Percentiles rank a stretch among this genome's conserved stretches.
Conservation (phyloP, 30 jellyfish, hydroid and myxozoan genomes). For the Pseudorhiza aurosa region DNA sequence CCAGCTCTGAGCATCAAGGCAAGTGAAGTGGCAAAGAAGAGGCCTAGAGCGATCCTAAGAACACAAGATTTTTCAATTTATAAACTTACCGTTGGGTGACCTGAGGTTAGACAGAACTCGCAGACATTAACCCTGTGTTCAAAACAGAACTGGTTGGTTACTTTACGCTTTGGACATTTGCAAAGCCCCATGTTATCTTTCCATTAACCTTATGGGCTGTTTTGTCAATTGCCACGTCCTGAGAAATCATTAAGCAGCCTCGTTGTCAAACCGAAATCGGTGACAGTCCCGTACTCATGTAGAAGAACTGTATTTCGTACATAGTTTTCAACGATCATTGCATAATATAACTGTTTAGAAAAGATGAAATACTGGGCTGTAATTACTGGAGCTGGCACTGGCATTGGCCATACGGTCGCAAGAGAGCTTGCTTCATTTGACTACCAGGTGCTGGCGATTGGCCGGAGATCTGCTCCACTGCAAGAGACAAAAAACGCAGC, state of each 20-base stretch:
- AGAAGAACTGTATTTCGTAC: no score
- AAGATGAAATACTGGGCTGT: constrained; percentile 50
- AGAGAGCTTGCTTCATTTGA: constrained; percentile 30
- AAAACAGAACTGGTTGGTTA: constrained; percentile 96
- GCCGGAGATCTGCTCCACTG: constrained; percentile 37
- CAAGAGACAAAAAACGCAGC: constrained; percentile 6
- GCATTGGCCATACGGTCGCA: constrained; percentile 53
- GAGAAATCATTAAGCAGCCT: not conserved
- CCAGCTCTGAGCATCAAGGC: no score
- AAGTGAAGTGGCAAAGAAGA: no score
- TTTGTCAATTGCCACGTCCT: constrained; percentile 4
- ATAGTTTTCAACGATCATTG: no score
- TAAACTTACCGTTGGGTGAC: constrained; percentile 83
- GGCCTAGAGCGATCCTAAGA: no score
- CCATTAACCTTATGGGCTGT: not conserved
- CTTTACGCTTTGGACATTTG: constrained; percentile 93
- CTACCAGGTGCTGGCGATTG: constrained; percentile 36
- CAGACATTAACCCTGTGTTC: constrained; percentile 98
- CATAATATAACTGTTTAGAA: not conserved
- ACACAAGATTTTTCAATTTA: no score
- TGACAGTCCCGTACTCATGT: no score
- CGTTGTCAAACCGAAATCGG: not conserved
- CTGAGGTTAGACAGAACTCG: constrained; percentile 86
- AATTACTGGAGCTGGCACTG: constrained; percentile 68
- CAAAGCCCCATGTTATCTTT: constrained; percentile 85